Evolutionary conservation across 2,888 invertebrate species (phyloP).

Genomic region (Drosophila infuscata): DNA sequence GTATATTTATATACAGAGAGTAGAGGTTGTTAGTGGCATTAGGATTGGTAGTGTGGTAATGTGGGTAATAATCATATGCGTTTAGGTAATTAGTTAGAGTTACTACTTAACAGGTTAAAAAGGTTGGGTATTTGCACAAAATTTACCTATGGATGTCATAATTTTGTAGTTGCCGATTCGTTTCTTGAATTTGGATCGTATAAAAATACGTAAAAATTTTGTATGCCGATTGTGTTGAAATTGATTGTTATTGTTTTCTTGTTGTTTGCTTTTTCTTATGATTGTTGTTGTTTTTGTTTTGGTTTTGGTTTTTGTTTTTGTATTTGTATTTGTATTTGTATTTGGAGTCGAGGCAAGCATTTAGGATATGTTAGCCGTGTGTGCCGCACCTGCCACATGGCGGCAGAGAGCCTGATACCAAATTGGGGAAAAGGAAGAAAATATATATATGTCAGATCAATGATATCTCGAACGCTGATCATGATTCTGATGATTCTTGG

Average conservation of each 20-base stretch:
- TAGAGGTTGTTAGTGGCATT: conserved; percentile 1
- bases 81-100: conserved; percentile 14
- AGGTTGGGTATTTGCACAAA: conserved; percentile 38
- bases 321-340: conserved; percentile 14
- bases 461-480: conserved; percentile 1
- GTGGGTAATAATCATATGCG: not conserved
- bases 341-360: conserved; percentile 52
- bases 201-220: conserved; percentile 52
- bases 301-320: conserved; percentile 8
- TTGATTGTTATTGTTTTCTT: conserved; percentile 29
- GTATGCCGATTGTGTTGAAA: conserved; percentile 49
- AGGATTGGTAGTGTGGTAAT: not conserved
- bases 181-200: conserved; percentile 58
- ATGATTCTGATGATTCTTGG: not conserved
- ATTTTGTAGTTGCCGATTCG: conserved; percentile 80
- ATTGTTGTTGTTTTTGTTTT: conserved; percentile 21
- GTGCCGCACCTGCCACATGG: conserved; percentile 55
- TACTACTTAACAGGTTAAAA: conserved; percentile 15
- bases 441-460: not conserved
- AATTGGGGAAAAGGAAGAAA: not conserved
- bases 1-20: not conserved
- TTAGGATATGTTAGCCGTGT: conserved; percentile 39
- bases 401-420: conserved; percentile 43
- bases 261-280: conserved; percentile 17
- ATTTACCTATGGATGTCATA: conserved; percentile 85